A percentile compares a stretch with the other conserved stretches of the same genome.
phyloP scores from a whole-genome alignment of 1,140 invertebrate species.

The Drosophila ambigua region DNA sequence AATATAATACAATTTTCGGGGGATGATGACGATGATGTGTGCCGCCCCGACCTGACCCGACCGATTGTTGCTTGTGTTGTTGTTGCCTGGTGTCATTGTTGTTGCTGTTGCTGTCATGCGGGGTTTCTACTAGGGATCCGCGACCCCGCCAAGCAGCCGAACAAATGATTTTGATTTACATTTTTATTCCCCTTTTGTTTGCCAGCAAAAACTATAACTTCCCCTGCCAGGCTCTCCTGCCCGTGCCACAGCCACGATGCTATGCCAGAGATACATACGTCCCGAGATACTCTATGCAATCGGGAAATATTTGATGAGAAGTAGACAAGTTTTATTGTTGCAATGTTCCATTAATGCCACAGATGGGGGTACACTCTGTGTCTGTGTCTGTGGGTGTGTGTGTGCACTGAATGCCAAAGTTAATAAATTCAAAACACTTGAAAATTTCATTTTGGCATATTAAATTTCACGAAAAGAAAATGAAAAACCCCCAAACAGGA shows the following conservation, averaged over 20 bases:
- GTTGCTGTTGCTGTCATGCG: constrained; percentile 48
- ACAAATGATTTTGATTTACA: constrained; percentile 65
- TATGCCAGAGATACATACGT: too few relatives aligned
- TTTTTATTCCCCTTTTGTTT: constrained; percentile 22
- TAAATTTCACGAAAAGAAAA: constrained; percentile 54
- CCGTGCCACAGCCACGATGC: not conserved
- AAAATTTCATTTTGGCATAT: constrained; percentile 64
- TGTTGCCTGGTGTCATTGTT: constrained; percentile 55
- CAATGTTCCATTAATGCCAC: constrained; percentile 37
- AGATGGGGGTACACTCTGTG: constrained; percentile 6
- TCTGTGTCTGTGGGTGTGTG: not conserved
- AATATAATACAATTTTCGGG: constrained; percentile 60
- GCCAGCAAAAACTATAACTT: constrained; percentile 31
- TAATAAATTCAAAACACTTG: constrained; percentile 77
- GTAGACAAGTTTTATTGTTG: constrained; percentile 11
- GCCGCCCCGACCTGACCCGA: not conserved
- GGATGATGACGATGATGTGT: constrained; percentile 53
- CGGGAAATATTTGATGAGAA: constrained; percentile 4
- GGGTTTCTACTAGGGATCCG: constrained; percentile 37
- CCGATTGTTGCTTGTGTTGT: constrained; percentile 45
- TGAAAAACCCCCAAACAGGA: constrained; percentile 3
- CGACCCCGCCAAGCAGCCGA: constrained; percentile 33
- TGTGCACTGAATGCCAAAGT: constrained; percentile 26
- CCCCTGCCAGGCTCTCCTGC: not conserved
- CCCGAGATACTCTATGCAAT: not conserved